These are phyloP conservation scores for Tubiluchus corallicola DNA, from an alignment of 2,888 invertebrate species.

Conservation along the genomic window DNA sequence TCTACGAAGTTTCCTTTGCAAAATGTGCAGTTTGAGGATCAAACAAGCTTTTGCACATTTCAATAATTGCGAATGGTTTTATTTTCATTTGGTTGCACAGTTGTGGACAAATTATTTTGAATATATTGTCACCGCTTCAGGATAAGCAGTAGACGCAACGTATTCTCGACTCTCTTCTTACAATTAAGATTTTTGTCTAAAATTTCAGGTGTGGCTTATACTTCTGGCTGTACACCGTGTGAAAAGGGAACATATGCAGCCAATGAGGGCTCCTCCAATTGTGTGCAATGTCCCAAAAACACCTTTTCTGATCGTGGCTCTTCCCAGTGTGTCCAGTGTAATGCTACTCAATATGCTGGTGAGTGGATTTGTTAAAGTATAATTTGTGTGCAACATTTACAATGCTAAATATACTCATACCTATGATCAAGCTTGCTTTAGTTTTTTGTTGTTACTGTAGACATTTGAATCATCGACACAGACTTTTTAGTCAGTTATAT, in stretches of 20 bases:
- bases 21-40: no score
- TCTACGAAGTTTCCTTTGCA: no score
- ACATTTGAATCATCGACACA: no score
- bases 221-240: conserved; percentile 34
- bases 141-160: conserved; percentile 8
- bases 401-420: no score
- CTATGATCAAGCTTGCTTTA: no score
- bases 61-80: no score
- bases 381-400: no score
- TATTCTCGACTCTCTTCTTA: conserved; percentile 7
- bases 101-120: not conserved
- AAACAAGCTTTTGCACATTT: no score
- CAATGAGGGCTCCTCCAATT: conserved; percentile 25
- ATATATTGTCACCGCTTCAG: no score
- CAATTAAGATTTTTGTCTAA: conserved; percentile 6
- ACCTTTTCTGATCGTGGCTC: conserved; percentile 32
- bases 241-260: conserved; percentile 28
- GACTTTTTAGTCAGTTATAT: no score
- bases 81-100: not conserved
- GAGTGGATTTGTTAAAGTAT: conserved; percentile 9
- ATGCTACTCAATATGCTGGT: conserved; percentile 28
- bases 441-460: no score
- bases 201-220: conserved; percentile 35
- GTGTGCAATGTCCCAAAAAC: conserved; percentile 32
- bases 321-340: conserved; percentile 30